Base-by-base conservation (phyloP, 2,113 vertebrate genomes). In the Physeter macrocephalus region DNA sequence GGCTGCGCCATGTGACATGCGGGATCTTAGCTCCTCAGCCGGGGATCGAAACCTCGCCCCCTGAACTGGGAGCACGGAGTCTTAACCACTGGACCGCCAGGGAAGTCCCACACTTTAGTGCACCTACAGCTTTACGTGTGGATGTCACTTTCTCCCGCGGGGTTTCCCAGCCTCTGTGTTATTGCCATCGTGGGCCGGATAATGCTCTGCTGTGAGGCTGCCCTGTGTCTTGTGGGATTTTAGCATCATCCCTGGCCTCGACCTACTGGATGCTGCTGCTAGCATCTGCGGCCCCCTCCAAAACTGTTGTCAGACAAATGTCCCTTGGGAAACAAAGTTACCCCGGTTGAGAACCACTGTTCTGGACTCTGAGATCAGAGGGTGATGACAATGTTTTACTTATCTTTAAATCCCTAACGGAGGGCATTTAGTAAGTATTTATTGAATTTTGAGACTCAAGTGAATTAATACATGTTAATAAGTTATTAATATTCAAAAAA, bases 61-160 rank as follows among this genome's bases (percentile, higher is more conserved):
- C 52, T 52, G 52, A 5, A 18, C 52, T 52, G 52, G 52, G 52
- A 52, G 52, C 52, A 52, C 5, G 52, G 52, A 52, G 52, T 52
- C 52, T 18, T 18, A 52, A 52, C 52, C 52, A 52, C 52, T 17
- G 52, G 52, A 52, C 52, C 15, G 14, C 52, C 52, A 52, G 52
- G 52, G 52, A 17, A 52, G 52, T 52, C 52, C 52, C 52, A 52
- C 5, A 52, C 82, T 34, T 1, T 8, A 15, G 8, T 14, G 34
- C 77, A 43, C 49, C 54, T 14, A 23, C 17, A 62, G 39, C 27
- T 43, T 23, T 31, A 3, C 1, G 0, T 2, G 13, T 10, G 9
- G 34, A 15, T 36, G 69, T 39, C 46, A 46, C 54, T 59, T 57
- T 66, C 29, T 8, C 2, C 4, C 17, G 21, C 27, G 2, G 8